Base-by-base conservation (phyloP, 2,113 vertebrate genomes). In the Thunnus thynnus region DNA sequence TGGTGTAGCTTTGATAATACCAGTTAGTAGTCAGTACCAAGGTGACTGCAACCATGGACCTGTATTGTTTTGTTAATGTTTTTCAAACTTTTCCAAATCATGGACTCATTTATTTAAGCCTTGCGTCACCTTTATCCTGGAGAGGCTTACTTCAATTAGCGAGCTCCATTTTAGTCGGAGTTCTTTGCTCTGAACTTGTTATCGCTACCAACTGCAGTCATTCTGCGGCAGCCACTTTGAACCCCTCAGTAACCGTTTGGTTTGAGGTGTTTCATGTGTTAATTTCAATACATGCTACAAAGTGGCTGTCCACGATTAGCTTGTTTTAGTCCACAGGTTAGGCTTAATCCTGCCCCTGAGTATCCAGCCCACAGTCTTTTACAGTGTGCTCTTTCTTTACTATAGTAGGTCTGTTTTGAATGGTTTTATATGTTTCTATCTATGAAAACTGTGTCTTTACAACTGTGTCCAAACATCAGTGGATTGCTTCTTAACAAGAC, bases 341-440 rank as follows among this genome's bases (percentile, higher is more conserved):
- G 87, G 73, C 82, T 72, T 67, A 2, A 44, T 41, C 57, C 79
- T 71, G 54, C 47, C 50, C 47, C 83, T 67, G 69, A 65, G 82
- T 86, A 86, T 91, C 70, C 79, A 86, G 54, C 78, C 83, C 81
- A 47, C 25, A 11, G 41, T 83, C 65, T 85, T 89, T 89, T 82
- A 78, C 77, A 78, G 79, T 85, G 74, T 89, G 83, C 79, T 91
- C 58, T 81, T 81, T 90, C 83, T 78, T 90, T 72, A 82, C 80
- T 82, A 58, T 83, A 81, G 76, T 83, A 69, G 8, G 79, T 86
- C 86, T 81, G 84, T 92, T 94, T 86, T 85, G 85, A 91, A 89
- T 89, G 77, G 76, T 90, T 94, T 94, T 92, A 78, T 93, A 92
- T 88, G 86, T 92, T 94, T 95, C 78, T 94, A 90, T 94, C 92